phyloP scores from a whole-genome alignment of 2,888 invertebrate species.

The Cordilura impudica region DNA sequence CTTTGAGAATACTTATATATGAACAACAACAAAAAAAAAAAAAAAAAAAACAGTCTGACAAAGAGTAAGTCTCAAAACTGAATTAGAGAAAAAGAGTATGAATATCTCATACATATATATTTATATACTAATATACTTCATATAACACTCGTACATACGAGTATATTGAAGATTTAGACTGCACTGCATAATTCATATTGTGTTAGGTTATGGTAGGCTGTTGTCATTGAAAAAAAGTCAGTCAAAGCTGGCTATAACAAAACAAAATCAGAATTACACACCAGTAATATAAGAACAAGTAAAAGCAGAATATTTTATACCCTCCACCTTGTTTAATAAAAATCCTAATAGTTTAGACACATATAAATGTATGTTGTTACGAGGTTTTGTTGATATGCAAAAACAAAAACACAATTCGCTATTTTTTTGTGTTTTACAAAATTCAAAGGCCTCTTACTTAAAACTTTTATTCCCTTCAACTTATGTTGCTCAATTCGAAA shows the following conservation, averaged over 20 bases:
- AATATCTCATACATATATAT: neutral
- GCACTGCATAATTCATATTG: conserved; percentile 72
- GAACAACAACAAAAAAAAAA: too few relatives aligned
- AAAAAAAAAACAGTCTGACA: too few relatives aligned
- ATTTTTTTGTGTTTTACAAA: too few relatives aligned
- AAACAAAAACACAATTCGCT: too few relatives aligned
- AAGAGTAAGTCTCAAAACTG: neutral
- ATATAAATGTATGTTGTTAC: too few relatives aligned
- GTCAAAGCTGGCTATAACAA: conserved; percentile 14
- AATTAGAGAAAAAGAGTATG: neutral
- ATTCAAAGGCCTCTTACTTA: too few relatives aligned
- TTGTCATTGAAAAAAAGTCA: conserved; percentile 62
- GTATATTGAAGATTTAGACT: conserved; percentile 60
- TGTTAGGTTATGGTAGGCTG: conserved; percentile 73
- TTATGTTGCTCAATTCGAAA: too few relatives aligned
- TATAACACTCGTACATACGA: neutral
- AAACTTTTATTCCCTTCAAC: too few relatives aligned
- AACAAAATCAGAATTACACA: neutral
- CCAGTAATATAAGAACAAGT: neutral
- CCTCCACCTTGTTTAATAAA: too few relatives aligned
- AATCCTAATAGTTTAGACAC: too few relatives aligned
- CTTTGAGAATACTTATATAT: too few relatives aligned
- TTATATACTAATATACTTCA: neutral
- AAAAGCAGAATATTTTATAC: neutral
- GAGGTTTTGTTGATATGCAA: too few relatives aligned